These are phyloP conservation scores for Dolichomitus sp. DNA, from an alignment of 2,888 invertebrate species.

Conservation along the genomic window DNA sequence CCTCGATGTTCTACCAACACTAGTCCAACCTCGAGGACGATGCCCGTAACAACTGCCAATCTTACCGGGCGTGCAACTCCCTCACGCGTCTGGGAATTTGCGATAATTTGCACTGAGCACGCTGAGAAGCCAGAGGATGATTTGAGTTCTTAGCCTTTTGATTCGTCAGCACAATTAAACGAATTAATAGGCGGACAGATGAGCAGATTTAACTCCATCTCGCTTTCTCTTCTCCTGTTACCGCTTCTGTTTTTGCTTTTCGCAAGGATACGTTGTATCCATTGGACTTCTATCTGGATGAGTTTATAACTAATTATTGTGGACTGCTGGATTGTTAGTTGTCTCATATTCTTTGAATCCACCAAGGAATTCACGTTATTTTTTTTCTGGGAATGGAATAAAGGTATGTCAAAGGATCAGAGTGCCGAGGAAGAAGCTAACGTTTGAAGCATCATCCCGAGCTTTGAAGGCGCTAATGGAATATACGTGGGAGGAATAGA, in stretches of 20 bases:
- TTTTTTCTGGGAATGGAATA: slow-evolving; percentile 50
- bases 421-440: slow-evolving; percentile 9
- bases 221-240: slow-evolving; percentile 10
- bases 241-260: not conserved
- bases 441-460: slow-evolving; percentile 32
- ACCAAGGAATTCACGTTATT: slow-evolving; percentile 23
- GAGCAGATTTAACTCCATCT: slow-evolving; percentile 37
- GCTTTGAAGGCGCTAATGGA: slow-evolving; percentile 2
- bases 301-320: not conserved
- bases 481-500: slow-evolving; percentile 10
- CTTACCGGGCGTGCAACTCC: slow-evolving; percentile 55
- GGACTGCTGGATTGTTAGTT: not conserved
- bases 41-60: slow-evolving; percentile 67
- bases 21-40: slow-evolving; percentile 50
- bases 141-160: slow-evolving; percentile 78
- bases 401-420: slow-evolving; percentile 46
- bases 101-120: slow-evolving; percentile 79
- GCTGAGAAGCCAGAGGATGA: slow-evolving; percentile 54
- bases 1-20: slow-evolving; percentile 50
- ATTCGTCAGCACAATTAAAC: slow-evolving; percentile 84
- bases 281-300: not conserved
- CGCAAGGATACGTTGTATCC: not conserved
- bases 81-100: slow-evolving; percentile 74
- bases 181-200: slow-evolving; percentile 80
- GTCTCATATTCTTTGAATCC: slow-evolving; percentile 29